Base-by-base conservation (phyloP, 2,888 invertebrate species). In the Oegoconia quadripuncta region DNA sequence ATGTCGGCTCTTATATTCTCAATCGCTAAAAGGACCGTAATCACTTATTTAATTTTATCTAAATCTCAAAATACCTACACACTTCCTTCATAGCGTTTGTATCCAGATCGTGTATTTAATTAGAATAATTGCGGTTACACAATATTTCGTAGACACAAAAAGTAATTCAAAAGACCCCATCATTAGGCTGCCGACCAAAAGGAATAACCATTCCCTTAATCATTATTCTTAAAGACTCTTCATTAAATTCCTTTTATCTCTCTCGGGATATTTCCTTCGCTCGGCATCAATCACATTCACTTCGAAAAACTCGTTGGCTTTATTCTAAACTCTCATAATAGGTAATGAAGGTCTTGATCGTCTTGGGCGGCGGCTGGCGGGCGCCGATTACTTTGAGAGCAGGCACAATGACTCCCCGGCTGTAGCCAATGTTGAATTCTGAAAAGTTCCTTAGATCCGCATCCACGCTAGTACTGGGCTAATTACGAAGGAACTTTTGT, bases 251-350 rank as follows among this genome's bases (percentile, higher is more conserved):
- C 83, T 86, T 86, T 86, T 84, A 84, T 86, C 83, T 87, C 79
- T 83, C 77, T 68, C 75, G 74, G 80, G 86, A 83, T 84, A 83
- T 86, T 86, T 84, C 77, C 80, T 83, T 74, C 71, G 73, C 65
- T 76, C 64, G 74, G 83, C 84, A 87, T 87, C 87, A 87, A 87
- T 87, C 87, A 87, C 83, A 86, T 84, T 83, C 82, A 81, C 78
- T 84, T 65, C 74, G 76, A 86, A 86, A 86, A 86, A 84, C 83
- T 86, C 82, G 79, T 83, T 84, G 83, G 83, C 83, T 83, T 86
- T 82, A 86, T 86, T 86, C 83, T 86, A 84, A 87, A 87, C 82
- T 86, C 86, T 84, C 84, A 83, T 87, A 87, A 86, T 86, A 86
- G 86, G 84, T 86, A 86, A 86, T 87, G 82, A 82, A 84, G 81